Conservation (phyloP, 2,797 vertebrate species). For the Sphaeramia orbicularis region DNA sequence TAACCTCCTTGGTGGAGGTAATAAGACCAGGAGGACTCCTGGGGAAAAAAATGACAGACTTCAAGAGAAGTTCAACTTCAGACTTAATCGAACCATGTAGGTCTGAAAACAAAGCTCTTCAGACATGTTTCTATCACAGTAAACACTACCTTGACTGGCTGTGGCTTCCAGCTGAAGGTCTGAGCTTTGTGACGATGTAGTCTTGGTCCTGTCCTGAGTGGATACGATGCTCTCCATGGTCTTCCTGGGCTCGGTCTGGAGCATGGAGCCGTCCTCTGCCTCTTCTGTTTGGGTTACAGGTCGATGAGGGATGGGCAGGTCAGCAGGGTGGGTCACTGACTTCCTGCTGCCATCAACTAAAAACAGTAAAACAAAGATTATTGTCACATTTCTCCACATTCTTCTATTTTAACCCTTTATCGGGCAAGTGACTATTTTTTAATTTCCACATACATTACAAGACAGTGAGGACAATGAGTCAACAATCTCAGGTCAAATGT, state of each 20-base stretch:
- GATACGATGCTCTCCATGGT: conserved; percentile 57
- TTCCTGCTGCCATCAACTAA: conserved; percentile 89
- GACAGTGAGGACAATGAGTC: too few relatives aligned
- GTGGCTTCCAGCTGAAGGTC: conserved; percentile 64
- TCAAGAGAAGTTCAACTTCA: too few relatives aligned
- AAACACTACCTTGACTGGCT: conserved; percentile 82
- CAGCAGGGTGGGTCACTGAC: conserved; percentile 79
- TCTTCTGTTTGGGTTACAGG: conserved; percentile 58
- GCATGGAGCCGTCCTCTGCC: conserved; percentile 42
- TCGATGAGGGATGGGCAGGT: conserved; percentile 55
- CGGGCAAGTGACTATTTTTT: too few relatives aligned
- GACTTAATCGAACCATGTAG: too few relatives aligned
- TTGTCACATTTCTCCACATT: too few relatives aligned
- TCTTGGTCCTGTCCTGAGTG: conserved; percentile 60
- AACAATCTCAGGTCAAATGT: too few relatives aligned
- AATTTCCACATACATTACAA: too few relatives aligned
- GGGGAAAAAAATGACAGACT: too few relatives aligned
- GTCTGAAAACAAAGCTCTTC: neutral
- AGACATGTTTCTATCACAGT: neutral
- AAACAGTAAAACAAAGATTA: neutral
- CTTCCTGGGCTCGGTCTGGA: conserved; percentile 75
- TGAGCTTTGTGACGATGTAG: conserved; percentile 67
- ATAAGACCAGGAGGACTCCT: too few relatives aligned
- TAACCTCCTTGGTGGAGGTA: too few relatives aligned
- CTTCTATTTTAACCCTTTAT: too few relatives aligned